phyloP scores from a whole-genome alignment of 2,888 invertebrate genomes.

The Chelonus formosanus region DNA sequence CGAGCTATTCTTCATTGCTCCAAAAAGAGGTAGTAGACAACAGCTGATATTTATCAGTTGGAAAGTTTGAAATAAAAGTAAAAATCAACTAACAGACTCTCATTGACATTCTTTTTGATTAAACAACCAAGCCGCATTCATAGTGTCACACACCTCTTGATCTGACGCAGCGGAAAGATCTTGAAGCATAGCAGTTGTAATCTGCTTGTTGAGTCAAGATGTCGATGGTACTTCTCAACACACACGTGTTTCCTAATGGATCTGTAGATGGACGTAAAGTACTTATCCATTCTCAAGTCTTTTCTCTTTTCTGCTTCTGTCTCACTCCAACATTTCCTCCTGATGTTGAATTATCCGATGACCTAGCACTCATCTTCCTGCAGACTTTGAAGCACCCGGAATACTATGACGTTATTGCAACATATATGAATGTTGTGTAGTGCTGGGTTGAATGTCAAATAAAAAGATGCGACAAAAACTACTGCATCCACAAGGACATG shows the following conservation, averaged over 20 bases:
- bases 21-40: not conserved
- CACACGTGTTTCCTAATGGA: slow-evolving; percentile 47
- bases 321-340: not conserved
- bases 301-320: not conserved
- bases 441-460: slow-evolving; percentile 16
- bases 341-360: slow-evolving; percentile 20
- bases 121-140: not conserved
- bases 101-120: slow-evolving; percentile 3
- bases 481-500: not conserved
- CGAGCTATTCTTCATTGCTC: slow-evolving; percentile 14
- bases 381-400: slow-evolving; percentile 2
- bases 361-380: slow-evolving; percentile 6
- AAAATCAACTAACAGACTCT: not conserved
- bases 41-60: slow-evolving; percentile 2
- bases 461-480: slow-evolving; percentile 18
- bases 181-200: slow-evolving; percentile 25
- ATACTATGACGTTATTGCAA: not conserved
- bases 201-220: slow-evolving; percentile 8
- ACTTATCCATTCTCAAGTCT: slow-evolving; percentile 42
- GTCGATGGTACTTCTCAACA: slow-evolving; percentile 20
- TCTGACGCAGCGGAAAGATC: slow-evolving; percentile 9
- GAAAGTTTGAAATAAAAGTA: not conserved
- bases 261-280: slow-evolving; percentile 42
- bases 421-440: not conserved
- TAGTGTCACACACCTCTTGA: slow-evolving; percentile 17